phyloP scores from a whole-genome alignment of 2,113 vertebrate species.

The Calypte anna region DNA sequence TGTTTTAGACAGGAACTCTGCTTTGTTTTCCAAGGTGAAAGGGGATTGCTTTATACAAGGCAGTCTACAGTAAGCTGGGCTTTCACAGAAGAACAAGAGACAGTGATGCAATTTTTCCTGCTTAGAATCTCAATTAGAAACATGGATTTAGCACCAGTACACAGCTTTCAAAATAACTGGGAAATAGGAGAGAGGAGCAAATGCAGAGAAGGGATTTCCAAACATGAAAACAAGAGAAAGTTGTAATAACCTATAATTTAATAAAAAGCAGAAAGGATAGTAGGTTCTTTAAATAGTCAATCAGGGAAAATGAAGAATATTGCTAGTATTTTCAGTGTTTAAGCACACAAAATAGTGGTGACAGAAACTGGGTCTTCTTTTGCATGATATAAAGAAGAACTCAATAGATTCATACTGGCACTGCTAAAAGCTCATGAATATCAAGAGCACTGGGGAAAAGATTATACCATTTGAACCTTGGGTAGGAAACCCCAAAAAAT shows the following conservation, averaged over 20 bases:
- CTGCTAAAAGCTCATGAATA: background rate
- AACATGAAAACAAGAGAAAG: background rate
- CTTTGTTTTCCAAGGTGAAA: constrained; percentile 45
- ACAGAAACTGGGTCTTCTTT: background rate
- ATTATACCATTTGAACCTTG: background rate
- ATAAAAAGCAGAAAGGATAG: background rate
- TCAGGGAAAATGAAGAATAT: background rate
- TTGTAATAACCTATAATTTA: background rate
- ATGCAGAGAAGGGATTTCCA: background rate
- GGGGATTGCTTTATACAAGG: background rate
- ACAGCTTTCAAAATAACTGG: background rate
- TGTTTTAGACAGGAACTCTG: background rate
- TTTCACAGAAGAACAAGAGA: constrained; percentile 58
- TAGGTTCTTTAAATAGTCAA: background rate
- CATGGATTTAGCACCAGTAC: constrained; percentile 1
- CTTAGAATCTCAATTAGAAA: constrained; percentile 66
- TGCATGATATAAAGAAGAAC: background rate
- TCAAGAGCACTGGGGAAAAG: background rate
- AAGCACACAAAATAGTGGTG: background rate
- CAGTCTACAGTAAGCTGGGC: background rate
- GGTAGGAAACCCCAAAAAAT: background rate
- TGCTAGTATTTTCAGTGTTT: background rate
- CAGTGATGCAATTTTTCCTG: constrained; percentile 45
- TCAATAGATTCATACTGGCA: background rate
- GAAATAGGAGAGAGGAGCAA: background rate